Conservation (phyloP, 2,797 vertebrate genomes). For the Dermochelys coriacea region DNA sequence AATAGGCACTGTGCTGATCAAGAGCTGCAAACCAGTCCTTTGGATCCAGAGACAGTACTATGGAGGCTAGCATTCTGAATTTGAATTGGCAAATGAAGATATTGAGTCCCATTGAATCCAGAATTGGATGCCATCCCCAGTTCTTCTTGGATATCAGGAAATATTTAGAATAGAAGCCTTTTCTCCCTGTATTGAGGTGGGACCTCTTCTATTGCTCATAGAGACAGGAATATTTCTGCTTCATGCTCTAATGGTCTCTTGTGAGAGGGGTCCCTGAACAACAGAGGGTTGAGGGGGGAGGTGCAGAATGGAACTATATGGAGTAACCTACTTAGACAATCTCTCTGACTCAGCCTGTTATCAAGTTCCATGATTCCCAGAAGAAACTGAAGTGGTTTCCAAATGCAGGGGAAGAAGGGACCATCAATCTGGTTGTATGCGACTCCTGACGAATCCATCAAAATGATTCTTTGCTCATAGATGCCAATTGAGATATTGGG, state of each 20-base stretch:
- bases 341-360: not conserved
- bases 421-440: not conserved
- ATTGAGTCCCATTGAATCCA: not conserved
- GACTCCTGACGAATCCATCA: fast-evolving
- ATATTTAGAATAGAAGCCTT: not conserved
- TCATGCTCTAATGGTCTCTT: not conserved
- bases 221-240: not conserved
- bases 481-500: not conserved
- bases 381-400: not conserved
- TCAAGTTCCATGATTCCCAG: not conserved
- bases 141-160: not conserved
- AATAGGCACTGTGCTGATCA: not conserved
- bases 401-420: not conserved
- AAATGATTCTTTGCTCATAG: fast-evolving
- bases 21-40: not conserved
- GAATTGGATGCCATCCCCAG: not conserved
- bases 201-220: not conserved
- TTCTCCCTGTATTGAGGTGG: not conserved
- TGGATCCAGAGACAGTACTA: not conserved
- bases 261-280: not conserved
- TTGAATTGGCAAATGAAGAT: not conserved
- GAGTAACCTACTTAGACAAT: not conserved
- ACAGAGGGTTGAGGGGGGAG: not conserved
- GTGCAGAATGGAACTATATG: not conserved
- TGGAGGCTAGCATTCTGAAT: not conserved